Conservation (phyloP, 2,888 invertebrate species). For the Colostygia pectinataria region DNA sequence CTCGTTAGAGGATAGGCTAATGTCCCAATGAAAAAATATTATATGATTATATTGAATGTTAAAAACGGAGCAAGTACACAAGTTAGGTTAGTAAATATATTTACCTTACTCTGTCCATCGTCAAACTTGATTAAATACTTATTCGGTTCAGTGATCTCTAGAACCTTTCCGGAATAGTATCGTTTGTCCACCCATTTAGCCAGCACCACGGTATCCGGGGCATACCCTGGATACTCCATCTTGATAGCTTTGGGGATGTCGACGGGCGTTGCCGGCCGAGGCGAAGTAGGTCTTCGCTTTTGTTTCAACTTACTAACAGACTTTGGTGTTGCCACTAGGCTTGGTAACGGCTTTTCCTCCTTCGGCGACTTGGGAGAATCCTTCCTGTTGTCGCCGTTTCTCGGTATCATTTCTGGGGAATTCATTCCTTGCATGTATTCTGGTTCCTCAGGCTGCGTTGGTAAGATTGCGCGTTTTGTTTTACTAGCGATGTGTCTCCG, state of each 20-base stretch:
- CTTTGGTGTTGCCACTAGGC: constrained; percentile 68
- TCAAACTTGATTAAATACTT: constrained; percentile 86
- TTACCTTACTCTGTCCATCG: constrained; percentile 83
- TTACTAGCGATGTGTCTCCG: constrained; percentile 69
- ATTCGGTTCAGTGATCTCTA: constrained; percentile 79
- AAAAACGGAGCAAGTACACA: no score
- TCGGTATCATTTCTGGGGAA: constrained; percentile 77
- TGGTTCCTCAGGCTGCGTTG: constrained; percentile 71
- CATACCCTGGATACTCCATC: constrained; percentile 63
- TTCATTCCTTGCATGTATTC: constrained; percentile 74
- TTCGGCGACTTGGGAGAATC: constrained; percentile 64
- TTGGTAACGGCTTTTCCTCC: constrained; percentile 62
- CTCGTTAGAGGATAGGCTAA: no score
- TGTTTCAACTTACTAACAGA: constrained; percentile 71
- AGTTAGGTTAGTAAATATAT: no score
- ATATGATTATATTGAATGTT: no score
- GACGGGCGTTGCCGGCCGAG: constrained; percentile 71
- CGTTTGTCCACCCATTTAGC: constrained; percentile 87
- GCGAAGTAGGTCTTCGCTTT: constrained; percentile 69
- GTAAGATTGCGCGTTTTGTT: constrained; percentile 70
- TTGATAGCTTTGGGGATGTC: constrained; percentile 59
- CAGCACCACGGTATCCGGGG: constrained; percentile 79
- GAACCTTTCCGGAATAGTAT: constrained; percentile 85
- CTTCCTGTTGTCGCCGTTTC: constrained; percentile 62
- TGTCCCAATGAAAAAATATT: no score